Base-by-base conservation (phyloP, 2,113 vertebrate genomes). In the Oncorhynchus kisutch region DNA sequence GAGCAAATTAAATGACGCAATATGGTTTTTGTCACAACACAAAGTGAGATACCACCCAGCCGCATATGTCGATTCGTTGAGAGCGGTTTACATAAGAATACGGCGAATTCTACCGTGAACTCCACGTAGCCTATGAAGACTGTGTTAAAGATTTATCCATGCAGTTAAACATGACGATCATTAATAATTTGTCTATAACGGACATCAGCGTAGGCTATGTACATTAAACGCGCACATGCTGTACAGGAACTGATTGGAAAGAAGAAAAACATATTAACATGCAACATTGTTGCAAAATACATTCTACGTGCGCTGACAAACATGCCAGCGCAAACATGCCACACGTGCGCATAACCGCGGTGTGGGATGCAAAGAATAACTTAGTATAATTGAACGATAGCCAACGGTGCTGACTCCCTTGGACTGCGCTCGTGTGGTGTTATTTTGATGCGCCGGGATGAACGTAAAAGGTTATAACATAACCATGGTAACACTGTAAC, bases 1-100 rank as follows among this genome's bases (percentile, higher is more conserved):
- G 96, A 97, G 96, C 96, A 99, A 97, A 99, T 98, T 96, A 98
- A 99, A 99, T 99, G 95, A 98, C 97, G 96, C 97, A 98, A 98
- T 98, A 98, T 99, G 96, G 95, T 98, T 97, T 98, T 97, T 97
- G 95, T 97, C 95, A 95, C 94, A 95, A 95, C 94, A 96, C 95
- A 96, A 96, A 97, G 95, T 97, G 94, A 94, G 95, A 96, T 97
- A 96, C 97, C 97, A 98, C 96, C 97, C 97, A 98, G 95, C 95
- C 95, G 96, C 96, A 95, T 96, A 96, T 95, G 95, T 94, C 93
- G 93, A 22, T 24, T 62, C 2, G n/a, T 62, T 62, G 94, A 95
- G 94, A 94, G 92, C 92, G 93, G 94, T 97, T 97, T 97, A 97
- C 96, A 97, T 97, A 95, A 96, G 94, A 99, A 98, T 95, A 94